Percentiles rank a stretch among this genome's conserved stretches.
Evolutionary conservation across 2,113 vertebrate species (phyloP).

Genomic region (Rhegmatorhina hoffmannsi): DNA sequence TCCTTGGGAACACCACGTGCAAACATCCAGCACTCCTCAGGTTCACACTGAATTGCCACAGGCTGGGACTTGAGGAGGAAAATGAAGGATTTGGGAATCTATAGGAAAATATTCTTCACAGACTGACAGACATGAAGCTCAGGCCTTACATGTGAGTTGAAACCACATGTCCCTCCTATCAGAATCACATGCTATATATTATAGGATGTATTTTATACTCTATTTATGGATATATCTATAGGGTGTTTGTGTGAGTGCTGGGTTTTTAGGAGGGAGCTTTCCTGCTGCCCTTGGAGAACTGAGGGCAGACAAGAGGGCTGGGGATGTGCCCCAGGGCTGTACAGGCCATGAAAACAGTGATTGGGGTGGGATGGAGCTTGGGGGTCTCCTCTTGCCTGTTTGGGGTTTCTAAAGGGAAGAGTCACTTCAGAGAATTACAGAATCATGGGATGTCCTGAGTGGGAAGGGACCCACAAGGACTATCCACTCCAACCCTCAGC

Average conservation of each 20-base stretch:
- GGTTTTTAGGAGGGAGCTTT: not conserved
- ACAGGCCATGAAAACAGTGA: accelerated
- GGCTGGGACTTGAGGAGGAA: not conserved
- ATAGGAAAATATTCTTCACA: accelerated
- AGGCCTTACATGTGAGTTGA: accelerated
- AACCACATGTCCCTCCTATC: not conserved
- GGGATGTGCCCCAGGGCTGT: not conserved
- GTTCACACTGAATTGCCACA: not conserved
- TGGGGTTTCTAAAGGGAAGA: not conserved
- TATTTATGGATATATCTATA: accelerated
- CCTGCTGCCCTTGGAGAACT: not conserved
- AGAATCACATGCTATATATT: not conserved
- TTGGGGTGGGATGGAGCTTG: not conserved
- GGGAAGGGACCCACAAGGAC: not conserved
- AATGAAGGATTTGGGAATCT: not conserved
- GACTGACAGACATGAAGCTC: accelerated
- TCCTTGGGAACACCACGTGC: accelerated
- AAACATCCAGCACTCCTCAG: not conserved
- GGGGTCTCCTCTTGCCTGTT: not conserved
- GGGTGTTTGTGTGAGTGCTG: accelerated
- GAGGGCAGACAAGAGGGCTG: not conserved
- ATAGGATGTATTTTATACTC: not conserved
- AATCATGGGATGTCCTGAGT: not conserved
- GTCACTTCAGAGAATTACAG: accelerated
- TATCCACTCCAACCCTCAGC: not conserved